Evolutionary conservation across 1,140 invertebrate species (phyloP).

Genomic region (Tetragnatha versicolor): DNA sequence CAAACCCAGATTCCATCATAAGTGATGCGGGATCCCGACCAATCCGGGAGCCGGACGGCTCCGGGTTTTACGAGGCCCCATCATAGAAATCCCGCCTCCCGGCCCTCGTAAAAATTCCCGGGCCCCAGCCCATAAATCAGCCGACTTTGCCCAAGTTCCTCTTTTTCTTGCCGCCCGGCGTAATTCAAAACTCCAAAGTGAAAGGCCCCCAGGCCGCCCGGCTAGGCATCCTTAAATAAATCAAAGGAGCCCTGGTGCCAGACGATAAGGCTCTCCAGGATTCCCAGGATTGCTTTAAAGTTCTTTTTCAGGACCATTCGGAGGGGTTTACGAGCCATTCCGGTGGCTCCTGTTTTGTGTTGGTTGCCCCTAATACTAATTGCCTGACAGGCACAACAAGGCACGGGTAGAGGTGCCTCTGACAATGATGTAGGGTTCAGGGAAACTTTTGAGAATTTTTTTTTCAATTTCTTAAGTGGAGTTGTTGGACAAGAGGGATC

Average conservation of each 20-base stretch:
- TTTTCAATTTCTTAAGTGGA: too few relatives aligned
- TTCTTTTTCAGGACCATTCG: constrained; percentile 21
- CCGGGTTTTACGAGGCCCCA: constrained; percentile 8
- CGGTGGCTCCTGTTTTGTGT: background rate
- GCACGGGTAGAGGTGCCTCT: too few relatives aligned
- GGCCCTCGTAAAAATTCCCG: constrained; percentile 29
- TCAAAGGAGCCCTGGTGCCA: constrained; percentile 35
- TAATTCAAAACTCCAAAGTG: constrained; percentile 41
- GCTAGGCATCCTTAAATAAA: constrained; percentile 29
- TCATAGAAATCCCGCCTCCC: constrained; percentile 36
- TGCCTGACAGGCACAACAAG: constrained; percentile 2
- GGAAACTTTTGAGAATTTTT: too few relatives aligned
- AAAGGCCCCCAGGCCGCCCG: background rate
- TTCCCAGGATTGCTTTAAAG: constrained; percentile 43
- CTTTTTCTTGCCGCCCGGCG: background rate
- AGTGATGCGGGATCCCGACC: constrained; percentile 4
- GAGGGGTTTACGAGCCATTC: constrained; percentile 19
- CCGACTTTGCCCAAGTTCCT: constrained; percentile 9
- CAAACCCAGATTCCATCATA: too few relatives aligned
- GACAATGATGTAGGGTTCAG: too few relatives aligned
- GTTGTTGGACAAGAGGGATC: too few relatives aligned
- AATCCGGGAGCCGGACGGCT: background rate
- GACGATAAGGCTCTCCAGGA: constrained; percentile 33
- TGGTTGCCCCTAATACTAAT: constrained; percentile 1
- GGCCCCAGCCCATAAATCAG: constrained; percentile 33